These are phyloP conservation scores for Coluber constrictor DNA, from an alignment of 2,797 vertebrate species.

Conservation along the genomic window DNA sequence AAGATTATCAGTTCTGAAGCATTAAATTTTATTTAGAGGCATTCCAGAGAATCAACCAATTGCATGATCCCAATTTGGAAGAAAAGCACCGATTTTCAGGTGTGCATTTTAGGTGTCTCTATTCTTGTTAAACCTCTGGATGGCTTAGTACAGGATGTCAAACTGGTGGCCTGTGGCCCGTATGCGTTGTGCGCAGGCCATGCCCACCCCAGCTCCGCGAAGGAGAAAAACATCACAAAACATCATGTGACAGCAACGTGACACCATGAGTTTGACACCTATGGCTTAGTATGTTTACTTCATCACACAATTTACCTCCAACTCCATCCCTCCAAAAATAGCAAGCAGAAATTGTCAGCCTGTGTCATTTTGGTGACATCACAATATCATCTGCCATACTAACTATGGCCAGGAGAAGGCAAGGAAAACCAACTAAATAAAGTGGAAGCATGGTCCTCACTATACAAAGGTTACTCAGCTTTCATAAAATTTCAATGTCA, in stretches of 20 bases:
- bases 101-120: background rate
- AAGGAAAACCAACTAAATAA: background rate
- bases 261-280: no score
- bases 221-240: no score
- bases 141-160: background rate
- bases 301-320: background rate
- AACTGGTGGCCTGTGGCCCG: no score
- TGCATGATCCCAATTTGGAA: background rate
- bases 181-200: fast-evolving
- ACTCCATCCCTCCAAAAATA: background rate
- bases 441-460: background rate
- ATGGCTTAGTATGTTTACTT: background rate
- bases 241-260: no score
- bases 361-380: background rate
- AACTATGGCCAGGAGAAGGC: background rate
- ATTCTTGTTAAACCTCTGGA: background rate
- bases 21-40: background rate
- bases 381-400: background rate
- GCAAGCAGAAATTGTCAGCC: background rate
- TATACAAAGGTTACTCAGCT: background rate
- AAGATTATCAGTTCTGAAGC: background rate
- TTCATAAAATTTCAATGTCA: no score
- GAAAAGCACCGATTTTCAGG: background rate
- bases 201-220: no score
- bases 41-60: background rate